Conservation (phyloP, 2,888 invertebrate species). For the Baccha elongata region DNA sequence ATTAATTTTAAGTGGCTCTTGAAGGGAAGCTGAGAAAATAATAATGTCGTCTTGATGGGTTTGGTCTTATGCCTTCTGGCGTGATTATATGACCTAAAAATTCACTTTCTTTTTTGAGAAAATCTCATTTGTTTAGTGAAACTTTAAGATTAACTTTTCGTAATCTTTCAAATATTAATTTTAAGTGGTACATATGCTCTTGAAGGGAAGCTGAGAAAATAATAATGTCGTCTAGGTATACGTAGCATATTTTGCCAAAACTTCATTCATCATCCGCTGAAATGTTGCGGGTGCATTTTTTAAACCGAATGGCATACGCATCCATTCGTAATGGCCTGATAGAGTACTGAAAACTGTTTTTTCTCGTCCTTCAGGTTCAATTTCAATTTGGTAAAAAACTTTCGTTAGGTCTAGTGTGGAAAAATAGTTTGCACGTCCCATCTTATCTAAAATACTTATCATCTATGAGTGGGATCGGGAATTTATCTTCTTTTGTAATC, state of each 20-base stretch:
- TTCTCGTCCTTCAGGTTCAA: background rate
- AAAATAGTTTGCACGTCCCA: background rate
- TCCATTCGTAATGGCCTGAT: background rate
- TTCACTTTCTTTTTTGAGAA: background rate
- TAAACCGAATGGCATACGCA: conserved; percentile 1
- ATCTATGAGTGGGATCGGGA: conserved; percentile 1
- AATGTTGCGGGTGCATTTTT: background rate
- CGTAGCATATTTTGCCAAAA: too few species aligned
- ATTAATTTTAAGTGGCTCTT: background rate
- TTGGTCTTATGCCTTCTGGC: too few species aligned
- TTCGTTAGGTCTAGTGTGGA: background rate
- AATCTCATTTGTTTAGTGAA: background rate
- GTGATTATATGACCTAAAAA: background rate
- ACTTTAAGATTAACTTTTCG: conserved; percentile 1
- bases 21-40: background rate
- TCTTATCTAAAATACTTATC: background rate
- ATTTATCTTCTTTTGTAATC: background rate
- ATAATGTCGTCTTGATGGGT: too few species aligned
- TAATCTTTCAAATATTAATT: conserved; percentile 1
- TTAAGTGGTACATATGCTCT: background rate
- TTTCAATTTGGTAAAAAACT: background rate
- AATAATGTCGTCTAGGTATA: too few species aligned
- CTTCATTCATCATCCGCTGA: too few species aligned
- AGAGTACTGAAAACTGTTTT: background rate
- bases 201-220: background rate